phyloP scores from a whole-genome alignment of 1,140 invertebrate genomes.

The Gyrodactylus salaris region DNA sequence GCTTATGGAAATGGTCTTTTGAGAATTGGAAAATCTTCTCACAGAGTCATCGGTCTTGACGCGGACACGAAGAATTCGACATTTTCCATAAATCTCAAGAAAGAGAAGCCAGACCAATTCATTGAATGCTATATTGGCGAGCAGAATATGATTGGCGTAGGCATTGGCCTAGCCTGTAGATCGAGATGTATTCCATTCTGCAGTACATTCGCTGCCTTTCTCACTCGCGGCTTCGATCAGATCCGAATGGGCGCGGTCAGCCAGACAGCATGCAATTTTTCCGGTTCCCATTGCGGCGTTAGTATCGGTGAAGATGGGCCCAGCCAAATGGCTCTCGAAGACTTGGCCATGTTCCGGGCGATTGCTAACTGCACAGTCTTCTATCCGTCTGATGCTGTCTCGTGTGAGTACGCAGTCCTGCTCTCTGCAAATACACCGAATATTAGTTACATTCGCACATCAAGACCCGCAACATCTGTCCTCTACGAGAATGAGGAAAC shows the following conservation, averaged over 20 bases:
- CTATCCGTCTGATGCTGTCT: constrained; percentile 80
- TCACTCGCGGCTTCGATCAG: constrained; percentile 68
- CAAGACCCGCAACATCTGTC: constrained; percentile 49
- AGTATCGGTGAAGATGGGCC: constrained; percentile 73
- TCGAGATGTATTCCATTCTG: constrained; percentile 56
- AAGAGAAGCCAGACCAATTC: constrained; percentile 27
- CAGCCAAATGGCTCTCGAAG: constrained; percentile 96
- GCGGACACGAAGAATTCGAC: constrained; percentile 96
- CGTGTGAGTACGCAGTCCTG: constrained; percentile 60
- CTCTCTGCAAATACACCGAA: constrained; percentile 73
- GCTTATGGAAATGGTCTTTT: constrained; percentile 71
- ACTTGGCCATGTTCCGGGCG: constrained; percentile 65
- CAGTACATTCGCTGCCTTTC: constrained; percentile 87
- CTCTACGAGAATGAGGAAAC: constrained; percentile 51
- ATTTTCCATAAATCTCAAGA: constrained; percentile 47
- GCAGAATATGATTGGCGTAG: constrained; percentile 80
- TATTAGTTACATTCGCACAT: constrained; percentile 74
- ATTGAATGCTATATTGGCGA: constrained; percentile 96
- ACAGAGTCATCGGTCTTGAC: constrained; percentile 54
- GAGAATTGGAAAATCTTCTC: constrained; percentile 45
- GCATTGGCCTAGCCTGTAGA: constrained; percentile 50
- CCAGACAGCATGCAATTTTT: constrained; percentile 80
- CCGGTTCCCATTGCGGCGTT: constrained; percentile 64
- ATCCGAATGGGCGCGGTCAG: constrained; percentile 96
- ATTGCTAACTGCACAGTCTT: constrained; percentile 69